phyloP scores from a whole-genome alignment of 2,888 invertebrate species.

The Pachliopta kotzebuea region DNA sequence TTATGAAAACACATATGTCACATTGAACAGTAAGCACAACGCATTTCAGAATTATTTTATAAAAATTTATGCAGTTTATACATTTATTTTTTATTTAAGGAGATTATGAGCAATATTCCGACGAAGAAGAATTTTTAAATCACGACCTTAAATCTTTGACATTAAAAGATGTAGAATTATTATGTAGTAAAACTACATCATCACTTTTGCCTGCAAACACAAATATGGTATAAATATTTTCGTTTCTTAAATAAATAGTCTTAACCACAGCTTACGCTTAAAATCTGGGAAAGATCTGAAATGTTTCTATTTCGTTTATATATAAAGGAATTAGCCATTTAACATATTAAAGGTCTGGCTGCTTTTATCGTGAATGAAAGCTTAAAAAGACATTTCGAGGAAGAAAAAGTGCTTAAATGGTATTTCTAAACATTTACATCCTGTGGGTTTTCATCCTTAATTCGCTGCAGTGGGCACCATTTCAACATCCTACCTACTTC shows the following conservation, averaged over 20 bases:
- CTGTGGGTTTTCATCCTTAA: too few species aligned
- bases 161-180: slow-evolving; percentile 63
- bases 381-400: too few species aligned
- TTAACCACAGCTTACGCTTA: neutral
- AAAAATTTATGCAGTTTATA: neutral
- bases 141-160: slow-evolving; percentile 60
- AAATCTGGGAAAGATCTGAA: neutral
- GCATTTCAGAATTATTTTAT: neutral
- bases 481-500: too few species aligned
- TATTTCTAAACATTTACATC: too few species aligned
- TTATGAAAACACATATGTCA: slow-evolving; percentile 56
- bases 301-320: neutral
- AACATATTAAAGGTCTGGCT: neutral
- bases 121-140: slow-evolving; percentile 57
- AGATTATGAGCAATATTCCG: slow-evolving; percentile 66
- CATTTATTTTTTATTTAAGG: slow-evolving; percentile 42
- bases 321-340: neutral
- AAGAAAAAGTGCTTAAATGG: too few species aligned
- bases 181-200: slow-evolving; percentile 48
- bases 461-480: too few species aligned
- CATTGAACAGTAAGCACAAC: slow-evolving; percentile 54
- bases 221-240: slow-evolving; percentile 17
- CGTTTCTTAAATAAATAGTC: neutral
- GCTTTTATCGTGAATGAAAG: neutral
- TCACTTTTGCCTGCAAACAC: slow-evolving; percentile 34